Evolutionary conservation across 2,888 invertebrate species (phyloP).

Genomic region (Himalopsyche kuldschensis): DNA sequence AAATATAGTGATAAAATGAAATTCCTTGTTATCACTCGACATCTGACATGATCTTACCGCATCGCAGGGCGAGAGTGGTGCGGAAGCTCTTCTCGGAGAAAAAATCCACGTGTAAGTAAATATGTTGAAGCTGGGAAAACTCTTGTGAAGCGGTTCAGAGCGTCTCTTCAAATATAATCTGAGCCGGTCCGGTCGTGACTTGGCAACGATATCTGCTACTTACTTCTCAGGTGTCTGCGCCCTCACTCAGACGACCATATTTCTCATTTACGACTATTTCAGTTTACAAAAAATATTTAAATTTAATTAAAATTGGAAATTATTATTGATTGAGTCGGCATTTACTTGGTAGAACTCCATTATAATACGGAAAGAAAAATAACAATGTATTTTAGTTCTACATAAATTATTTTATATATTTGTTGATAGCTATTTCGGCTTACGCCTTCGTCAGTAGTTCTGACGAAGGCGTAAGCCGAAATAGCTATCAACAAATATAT

Average conservation of each 20-base stretch:
- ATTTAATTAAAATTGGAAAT: too few relatives aligned
- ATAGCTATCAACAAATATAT: too few relatives aligned
- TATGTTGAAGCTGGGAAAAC: slow-evolving; percentile 7
- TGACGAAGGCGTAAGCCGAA: too few relatives aligned
- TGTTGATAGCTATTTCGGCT: too few relatives aligned
- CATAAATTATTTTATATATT: too few relatives aligned
- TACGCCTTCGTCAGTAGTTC: too few relatives aligned
- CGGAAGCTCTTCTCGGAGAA: background rate
- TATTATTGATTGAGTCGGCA: too few relatives aligned
- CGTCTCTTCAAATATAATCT: slow-evolving; percentile 32
- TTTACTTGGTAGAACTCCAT: too few relatives aligned
- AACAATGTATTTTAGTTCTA: too few relatives aligned
- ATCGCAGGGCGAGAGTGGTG: background rate
- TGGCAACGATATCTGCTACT: slow-evolving; percentile 35
- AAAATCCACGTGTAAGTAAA: slow-evolving; percentile 18
- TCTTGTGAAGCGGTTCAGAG: slow-evolving; percentile 15
- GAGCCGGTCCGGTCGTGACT: slow-evolving; percentile 30
- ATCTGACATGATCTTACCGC: background rate
- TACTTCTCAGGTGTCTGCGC: slow-evolving; percentile 16
- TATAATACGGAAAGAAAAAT: too few relatives aligned
- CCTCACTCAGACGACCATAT: background rate
- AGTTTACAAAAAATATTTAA: too few relatives aligned
- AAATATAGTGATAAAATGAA: background rate
- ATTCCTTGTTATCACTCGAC: slow-evolving; percentile 1
- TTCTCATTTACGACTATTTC: background rate